Conservation (phyloP, 2,888 invertebrate genomes). For the Tetanocera ferruginea region DNA sequence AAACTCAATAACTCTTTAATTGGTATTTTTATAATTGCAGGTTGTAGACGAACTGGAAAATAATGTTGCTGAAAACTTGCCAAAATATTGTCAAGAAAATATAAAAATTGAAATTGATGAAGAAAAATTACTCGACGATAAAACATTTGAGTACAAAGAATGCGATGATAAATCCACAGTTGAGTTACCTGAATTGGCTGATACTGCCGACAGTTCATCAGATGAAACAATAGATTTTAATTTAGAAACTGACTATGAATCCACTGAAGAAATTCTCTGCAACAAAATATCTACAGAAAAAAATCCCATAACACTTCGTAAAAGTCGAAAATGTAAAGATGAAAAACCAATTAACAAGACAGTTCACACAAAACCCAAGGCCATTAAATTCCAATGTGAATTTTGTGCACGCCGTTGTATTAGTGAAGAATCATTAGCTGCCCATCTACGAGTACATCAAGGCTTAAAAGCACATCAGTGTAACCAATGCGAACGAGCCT, state of each 20-base stretch:
- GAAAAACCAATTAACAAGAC: background rate
- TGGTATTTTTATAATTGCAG: background rate
- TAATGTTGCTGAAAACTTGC: background rate
- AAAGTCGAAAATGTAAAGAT: background rate
- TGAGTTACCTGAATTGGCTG: background rate
- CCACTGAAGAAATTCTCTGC: background rate
- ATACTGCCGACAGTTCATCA: background rate
- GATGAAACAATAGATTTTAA: background rate
- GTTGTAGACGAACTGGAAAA: background rate
- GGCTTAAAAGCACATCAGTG: conserved; percentile 44
- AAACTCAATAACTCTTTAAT: no score
- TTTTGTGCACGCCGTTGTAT: conserved; percentile 49
- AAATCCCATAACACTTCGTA: background rate
- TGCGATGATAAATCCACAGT: background rate
- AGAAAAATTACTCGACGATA: background rate
- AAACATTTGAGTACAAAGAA: conserved; percentile 10
- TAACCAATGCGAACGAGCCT: conserved; percentile 33
- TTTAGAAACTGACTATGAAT: background rate
- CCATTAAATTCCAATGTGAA: conserved; percentile 48
- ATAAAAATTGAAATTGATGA: background rate
- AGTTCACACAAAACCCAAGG: background rate
- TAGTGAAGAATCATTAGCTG: conserved; percentile 44
- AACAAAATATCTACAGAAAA: background rate
- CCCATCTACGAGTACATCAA: conserved; percentile 37
- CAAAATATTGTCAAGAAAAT: background rate